Evolutionary conservation across 2,888 invertebrate species (phyloP), one percentile per base, ranked within the genome.

Genomic region (Shargacucullia verbasci): DNA sequence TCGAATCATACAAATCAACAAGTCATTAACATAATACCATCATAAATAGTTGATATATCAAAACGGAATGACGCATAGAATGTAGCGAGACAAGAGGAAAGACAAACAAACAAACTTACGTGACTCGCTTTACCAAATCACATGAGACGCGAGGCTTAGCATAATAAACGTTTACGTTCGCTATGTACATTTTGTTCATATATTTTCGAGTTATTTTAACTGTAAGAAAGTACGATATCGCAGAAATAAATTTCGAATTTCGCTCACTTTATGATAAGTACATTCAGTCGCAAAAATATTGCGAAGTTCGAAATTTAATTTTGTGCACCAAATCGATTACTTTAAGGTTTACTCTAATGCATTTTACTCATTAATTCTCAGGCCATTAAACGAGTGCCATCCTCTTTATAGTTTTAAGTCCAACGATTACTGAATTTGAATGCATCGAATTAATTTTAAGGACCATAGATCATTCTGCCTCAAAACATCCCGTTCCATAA

Each of bases 301-400:
- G 56, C 37, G 50, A 48, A 31, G 13, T 67, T 49, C 57, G 38
- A 68, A 64, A 73, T 69, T 68, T 71, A 63, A 35, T 50, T 73
- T 70, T 81, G 66, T 39, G 45, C 46, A 34, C 50, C 41, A 52
- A 65, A 58, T 72, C 61, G 45, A 81, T 84, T 82, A 86, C 81
- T 88, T 70, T 88, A 88, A 88, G 89, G 77, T 84, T 86, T 88
- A 89, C 85, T 92, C 85, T 92, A 89, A 91, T 93, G 92, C 92
- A 93, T 94, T 93, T 93, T 93, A 93, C 90, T 91, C 90, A 90
- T 88, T 87, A 91, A 93, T 92, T 93, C 90, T 92, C 92, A 92
- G 93, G 94, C 94, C 94, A 94, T 94, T 91, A 89, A 89, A 85
- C 82, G 89, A 91, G 94, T 94, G 94, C 94, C 94, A 94, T 94